Base-by-base conservation (phyloP, 2,113 vertebrate genomes). In the Apus apus region DNA sequence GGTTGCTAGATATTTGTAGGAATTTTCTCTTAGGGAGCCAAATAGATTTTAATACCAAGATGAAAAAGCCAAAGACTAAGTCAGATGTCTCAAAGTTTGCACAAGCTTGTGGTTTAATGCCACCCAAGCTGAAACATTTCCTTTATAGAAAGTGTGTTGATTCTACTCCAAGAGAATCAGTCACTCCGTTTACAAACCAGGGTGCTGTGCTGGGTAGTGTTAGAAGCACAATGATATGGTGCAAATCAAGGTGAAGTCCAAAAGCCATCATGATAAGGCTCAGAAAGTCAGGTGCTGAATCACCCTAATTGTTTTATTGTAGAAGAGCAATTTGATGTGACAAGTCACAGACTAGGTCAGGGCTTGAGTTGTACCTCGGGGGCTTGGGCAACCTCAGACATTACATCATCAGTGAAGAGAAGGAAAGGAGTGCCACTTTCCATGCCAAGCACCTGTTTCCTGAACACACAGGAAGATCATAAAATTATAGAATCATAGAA, bases 201-300 rank as follows among this genome's bases (percentile, higher is more conserved):
- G 29, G 65, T 34, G 73, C 27, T 78, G 34, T 19, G 4, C 64
- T 66, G 43, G 50, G 26, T 32, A 54, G 23, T 40, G 66, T 50
- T 56, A 83, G 29, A 17, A 65, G 25, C 30, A 34, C 29, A 76
- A 1, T 58, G 36, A 9, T 67, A 2, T 20, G 32, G 70, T 40
- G 70, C 46, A 84, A 65, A 75, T 14, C 10, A 50, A 3, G 5
- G 15, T 23, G 22, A 79, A 68, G 56, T 75, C 70, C 77, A 71
- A 95, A 96, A 82, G 62, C 16, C 85, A 54, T 38, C 0, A 2
- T 0, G 61, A 87, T 77, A 87, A 7, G 45, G 68, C 45, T 66
- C 75, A 91, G 72, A 19, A 45, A 81, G n/a, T 50, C 51, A 38
- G 38, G 46, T 57, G 45, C n/a, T 96, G 95, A 96, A 72, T 96